Evolutionary conservation across 2,888 invertebrate species (phyloP).

Genomic region (Ptychoptera contaminata): DNA sequence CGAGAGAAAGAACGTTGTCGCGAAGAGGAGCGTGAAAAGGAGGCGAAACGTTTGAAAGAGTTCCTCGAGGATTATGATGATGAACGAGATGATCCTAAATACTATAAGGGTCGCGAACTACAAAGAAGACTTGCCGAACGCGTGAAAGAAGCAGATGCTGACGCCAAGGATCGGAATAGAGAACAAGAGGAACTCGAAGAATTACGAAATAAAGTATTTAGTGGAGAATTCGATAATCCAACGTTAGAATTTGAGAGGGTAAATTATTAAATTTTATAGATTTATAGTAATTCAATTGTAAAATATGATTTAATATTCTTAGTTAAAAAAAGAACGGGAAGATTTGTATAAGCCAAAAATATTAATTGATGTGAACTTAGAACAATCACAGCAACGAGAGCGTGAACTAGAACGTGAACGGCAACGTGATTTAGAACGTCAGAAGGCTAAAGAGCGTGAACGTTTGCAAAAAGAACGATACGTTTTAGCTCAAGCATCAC

Average conservation of each 20-base stretch:
- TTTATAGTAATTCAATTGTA: not conserved
- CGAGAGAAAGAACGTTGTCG: constrained; percentile 63
- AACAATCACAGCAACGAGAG: constrained; percentile 42
- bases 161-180: constrained; percentile 75
- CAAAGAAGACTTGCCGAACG: constrained; percentile 81
- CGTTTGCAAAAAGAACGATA: constrained; percentile 28
- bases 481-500: constrained; percentile 38
- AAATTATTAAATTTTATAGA: constrained; percentile 8
- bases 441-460: constrained; percentile 29
- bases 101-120: constrained; percentile 86
- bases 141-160: constrained; percentile 84
- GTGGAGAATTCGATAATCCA: constrained; percentile 48
- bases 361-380: constrained; percentile 52
- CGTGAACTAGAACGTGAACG: constrained; percentile 37
- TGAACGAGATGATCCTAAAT: constrained; percentile 92
- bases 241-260: constrained; percentile 51
- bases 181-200: constrained; percentile 82
- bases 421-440: constrained; percentile 30
- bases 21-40: constrained; percentile 74
- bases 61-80: constrained; percentile 99
- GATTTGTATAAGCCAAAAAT: constrained; percentile 72
- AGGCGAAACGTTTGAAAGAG: constrained; percentile 88
- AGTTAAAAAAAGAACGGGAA: constrained; percentile 52
- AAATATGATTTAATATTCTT: constrained; percentile 17
- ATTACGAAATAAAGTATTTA: constrained; percentile 59